Conservation (phyloP, 2,113 vertebrate species). For the Rynchops niger region DNA sequence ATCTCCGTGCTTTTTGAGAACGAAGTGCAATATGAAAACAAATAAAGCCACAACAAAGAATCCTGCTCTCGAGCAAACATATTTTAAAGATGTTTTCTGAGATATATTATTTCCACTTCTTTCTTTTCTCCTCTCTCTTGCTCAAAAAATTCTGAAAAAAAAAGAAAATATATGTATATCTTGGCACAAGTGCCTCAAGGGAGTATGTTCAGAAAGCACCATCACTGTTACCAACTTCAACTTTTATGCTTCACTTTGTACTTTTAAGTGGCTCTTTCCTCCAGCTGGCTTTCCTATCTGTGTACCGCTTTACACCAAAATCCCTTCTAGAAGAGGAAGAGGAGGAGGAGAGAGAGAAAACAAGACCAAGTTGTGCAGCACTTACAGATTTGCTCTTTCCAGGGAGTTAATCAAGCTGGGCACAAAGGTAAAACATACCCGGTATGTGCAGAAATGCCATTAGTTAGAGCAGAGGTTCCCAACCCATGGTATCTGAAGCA, state of each 20-base stretch:
- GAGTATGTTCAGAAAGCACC: neutral
- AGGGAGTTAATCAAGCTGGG: neutral
- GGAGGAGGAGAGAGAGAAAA: neutral
- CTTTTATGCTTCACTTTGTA: neutral
- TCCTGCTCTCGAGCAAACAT: neutral
- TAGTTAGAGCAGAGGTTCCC: neutral
- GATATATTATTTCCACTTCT: neutral
- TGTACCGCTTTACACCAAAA: neutral
- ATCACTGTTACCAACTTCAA: neutral
- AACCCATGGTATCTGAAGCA: rapidly evolving
- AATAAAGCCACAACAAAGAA: neutral
- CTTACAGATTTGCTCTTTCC: neutral
- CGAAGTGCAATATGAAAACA: neutral
- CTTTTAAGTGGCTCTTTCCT: neutral
- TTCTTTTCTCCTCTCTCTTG: neutral
- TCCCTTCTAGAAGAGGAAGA: neutral
- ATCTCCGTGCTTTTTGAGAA: neutral
- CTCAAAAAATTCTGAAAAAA: neutral
- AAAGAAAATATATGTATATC: too few species aligned
- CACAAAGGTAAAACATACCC: neutral
- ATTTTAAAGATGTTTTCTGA: neutral
- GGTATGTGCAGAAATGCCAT: neutral
- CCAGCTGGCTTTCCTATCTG: neutral
- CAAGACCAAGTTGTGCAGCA: neutral
- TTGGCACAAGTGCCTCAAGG: neutral